Base-by-base conservation (phyloP, 2,797 vertebrate genomes). In the Oreortyx pictus region DNA sequence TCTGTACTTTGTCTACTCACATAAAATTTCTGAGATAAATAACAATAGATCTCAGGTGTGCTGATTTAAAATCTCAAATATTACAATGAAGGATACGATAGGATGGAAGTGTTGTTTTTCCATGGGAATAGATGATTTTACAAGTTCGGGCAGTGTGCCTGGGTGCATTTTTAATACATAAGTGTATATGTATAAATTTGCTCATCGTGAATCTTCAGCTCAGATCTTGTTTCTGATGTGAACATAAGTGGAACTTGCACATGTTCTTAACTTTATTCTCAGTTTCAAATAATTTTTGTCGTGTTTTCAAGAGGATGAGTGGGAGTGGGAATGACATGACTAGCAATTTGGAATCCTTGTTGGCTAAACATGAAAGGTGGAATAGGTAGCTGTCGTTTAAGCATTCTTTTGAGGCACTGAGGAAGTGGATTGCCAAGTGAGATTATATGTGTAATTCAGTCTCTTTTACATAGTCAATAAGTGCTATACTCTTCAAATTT, bases 1-100 rank as follows among this genome's bases (percentile, higher is more conserved):
- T 68, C 17, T 54, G 46, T 41, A 1, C 6, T 62, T 59, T 16
- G 7, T 35, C 15, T 50, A 5, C 29, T 44, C 2, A 0, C 33
- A 3, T 23, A 15, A 5, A 14, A 6, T 11, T 54, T 54, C 27
- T 54, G 52, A 19, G 31, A 59, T 27, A 27, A 82, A 8, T 39
- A 9, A 22, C 5, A 12, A 22, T 8, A 22, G 29, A 31, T 73
- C 60, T 19, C 11, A 1, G 4, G 9, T 31, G 47, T 49, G 39
- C 23, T 49, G n/a, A 3, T 19, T 25, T 11, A 57, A 61, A 43
- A 57, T 31, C 52, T 50, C 11, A 37, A 22, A 41, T 56, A 56
- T 56, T 56, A 56, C 19, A 56, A n/a, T 56, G 17, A 46, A 46
- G 44, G 7, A 14, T 13, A 10, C 44, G 17, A 14, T 37, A 3